Percentiles rank a stretch among this genome's conserved stretches.
phyloP scores from a whole-genome alignment of 2,797 vertebrate genomes.

The Microctenopoma steveboyesi region DNA sequence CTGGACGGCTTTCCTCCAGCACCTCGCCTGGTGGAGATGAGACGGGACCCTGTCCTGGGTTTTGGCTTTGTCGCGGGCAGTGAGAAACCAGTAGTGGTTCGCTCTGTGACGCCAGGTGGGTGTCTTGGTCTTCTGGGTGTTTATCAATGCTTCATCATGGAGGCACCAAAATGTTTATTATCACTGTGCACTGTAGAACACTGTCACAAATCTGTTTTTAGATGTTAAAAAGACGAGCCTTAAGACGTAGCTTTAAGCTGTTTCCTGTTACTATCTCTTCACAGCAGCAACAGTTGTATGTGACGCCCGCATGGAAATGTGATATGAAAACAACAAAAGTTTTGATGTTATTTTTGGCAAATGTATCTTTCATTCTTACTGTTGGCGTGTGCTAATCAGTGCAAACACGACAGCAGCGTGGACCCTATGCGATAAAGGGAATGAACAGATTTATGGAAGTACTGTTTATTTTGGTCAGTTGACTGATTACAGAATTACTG shows the following conservation, averaged over 20 bases:
- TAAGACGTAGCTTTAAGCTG: no score
- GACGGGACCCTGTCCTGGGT: conserved; percentile 94
- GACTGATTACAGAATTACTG: conserved; percentile 29
- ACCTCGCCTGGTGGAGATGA: conserved; percentile 95
- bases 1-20: conserved; percentile 90
- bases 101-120: conserved; percentile 96
- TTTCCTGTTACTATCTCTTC: not conserved
- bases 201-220: no score
- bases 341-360: not conserved
- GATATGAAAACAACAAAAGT: not conserved
- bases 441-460: not conserved
- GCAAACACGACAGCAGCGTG: conserved; percentile 3
- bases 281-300: not conserved
- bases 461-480: conserved; percentile 21
- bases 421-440: conserved; percentile 2
- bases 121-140: not conserved
- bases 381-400: conserved; percentile 26
- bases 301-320: no score
- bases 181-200: not conserved
- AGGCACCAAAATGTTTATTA: not conserved
- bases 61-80: conserved; percentile 98
- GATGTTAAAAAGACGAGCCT: no score
- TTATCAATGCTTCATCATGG: not conserved
- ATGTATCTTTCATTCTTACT: not conserved
- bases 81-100: conserved; percentile 97